Evolutionary conservation across 2,113 vertebrate species (phyloP), one percentile per base, ranked within the genome.

Genomic region (Caranx ignobilis): DNA sequence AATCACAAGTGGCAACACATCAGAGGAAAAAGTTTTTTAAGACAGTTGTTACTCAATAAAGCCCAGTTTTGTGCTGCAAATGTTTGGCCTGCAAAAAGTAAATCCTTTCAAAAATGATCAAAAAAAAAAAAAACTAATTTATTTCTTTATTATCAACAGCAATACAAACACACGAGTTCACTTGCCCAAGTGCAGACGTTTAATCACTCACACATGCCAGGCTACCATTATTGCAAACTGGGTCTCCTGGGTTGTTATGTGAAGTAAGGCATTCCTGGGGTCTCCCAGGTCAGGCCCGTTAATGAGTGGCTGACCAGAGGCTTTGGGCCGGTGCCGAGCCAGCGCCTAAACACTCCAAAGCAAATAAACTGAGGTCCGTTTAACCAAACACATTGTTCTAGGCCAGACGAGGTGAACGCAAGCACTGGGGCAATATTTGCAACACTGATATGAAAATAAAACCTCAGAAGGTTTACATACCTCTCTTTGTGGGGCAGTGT

Each of bases 341-440:
- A 86, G 82, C 61, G 47, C 61, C 71, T 71, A 71, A 73, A n/a
- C 65, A 54, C 77, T 94, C 93, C 93, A 94, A 95, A 88, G 79
- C 83, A 94, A 95, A 95, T 92, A 94, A 94, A 94, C 85, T 66
- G 78, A 82, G 88, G 78, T 45, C 77, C 84, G 70, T 87, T 94
- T 87, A 88, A 84, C 84, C 83, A 87, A 94, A 94, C 89, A 91
- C 87, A 87, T 87, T 89, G 89, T 89, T 88, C 82, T 65, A 71
- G 81, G 84, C 64, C 84, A 87, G 77, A 84, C 50, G 21, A 88
- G 54, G 48, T 79, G 77, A 87, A 84, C 37, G 81, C 75, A 76
- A 88, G 73, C 41, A 55, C 45, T 60, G 74, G 68, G 75, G 72
- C 77, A 87, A 88, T 83, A 91, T 88, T 88, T 90, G 76, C 71